phyloP scores from a whole-genome alignment of 2,888 invertebrate species.

The Diachrysia chrysitis region DNA sequence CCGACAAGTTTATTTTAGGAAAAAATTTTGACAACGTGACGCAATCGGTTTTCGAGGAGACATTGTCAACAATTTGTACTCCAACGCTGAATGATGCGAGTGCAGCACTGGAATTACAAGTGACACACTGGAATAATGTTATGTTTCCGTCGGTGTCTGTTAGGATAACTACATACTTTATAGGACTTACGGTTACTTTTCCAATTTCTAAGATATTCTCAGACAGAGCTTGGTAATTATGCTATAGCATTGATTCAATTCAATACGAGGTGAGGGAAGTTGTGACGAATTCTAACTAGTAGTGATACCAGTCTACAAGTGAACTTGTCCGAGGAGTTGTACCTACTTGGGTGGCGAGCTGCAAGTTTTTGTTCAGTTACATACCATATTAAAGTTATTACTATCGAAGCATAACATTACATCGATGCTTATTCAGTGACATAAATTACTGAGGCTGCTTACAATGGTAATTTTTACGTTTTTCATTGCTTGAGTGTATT shows the following conservation, averaged over 20 bases:
- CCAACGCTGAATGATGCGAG: slow-evolving; percentile 19
- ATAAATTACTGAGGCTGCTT: slow-evolving; percentile 17
- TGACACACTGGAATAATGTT: slow-evolving; percentile 16
- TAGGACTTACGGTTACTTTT: slow-evolving; percentile 16
- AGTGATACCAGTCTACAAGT: background rate
- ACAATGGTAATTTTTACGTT: slow-evolving; percentile 18
- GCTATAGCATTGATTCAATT: too few species aligned
- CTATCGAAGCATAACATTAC: slow-evolving; percentile 26
- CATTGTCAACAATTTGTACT: slow-evolving; percentile 40
- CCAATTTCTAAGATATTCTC: slow-evolving; percentile 26
- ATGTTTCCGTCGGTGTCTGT: slow-evolving; percentile 13
- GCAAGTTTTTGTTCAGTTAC: background rate
- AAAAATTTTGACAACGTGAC: slow-evolving; percentile 38
- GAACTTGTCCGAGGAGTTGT: background rate
- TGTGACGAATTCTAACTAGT: slow-evolving; percentile 17
- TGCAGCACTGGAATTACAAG: slow-evolving; percentile 38
- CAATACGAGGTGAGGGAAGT: too few species aligned
- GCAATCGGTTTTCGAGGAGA: slow-evolving; percentile 37
- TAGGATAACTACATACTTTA: slow-evolving; percentile 13
- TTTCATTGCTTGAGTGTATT: slow-evolving; percentile 26
- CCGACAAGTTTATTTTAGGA: slow-evolving; percentile 45
- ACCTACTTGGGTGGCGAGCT: background rate
- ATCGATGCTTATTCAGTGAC: slow-evolving; percentile 20
- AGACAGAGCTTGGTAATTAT: slow-evolving; percentile 13
- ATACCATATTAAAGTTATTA: background rate